phyloP scores from a whole-genome alignment of 2,113 vertebrate genomes.

The Pionites leucogaster region DNA sequence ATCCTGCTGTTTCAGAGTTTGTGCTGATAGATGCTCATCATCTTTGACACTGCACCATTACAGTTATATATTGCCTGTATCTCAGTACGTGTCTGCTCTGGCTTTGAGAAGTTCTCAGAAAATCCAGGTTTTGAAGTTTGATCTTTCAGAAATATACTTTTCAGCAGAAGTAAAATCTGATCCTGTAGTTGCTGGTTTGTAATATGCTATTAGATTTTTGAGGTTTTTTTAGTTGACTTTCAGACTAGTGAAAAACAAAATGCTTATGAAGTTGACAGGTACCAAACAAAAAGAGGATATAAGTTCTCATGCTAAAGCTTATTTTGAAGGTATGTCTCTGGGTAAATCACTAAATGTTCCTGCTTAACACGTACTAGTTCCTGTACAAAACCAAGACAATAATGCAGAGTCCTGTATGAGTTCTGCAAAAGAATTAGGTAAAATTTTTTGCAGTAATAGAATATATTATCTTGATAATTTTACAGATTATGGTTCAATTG shows the following conservation, averaged over 20 bases:
- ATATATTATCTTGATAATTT: background rate
- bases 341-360: background rate
- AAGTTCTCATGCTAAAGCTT: background rate
- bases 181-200: background rate
- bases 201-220: background rate
- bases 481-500: background rate
- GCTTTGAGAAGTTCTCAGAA: background rate
- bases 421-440: background rate
- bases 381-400: background rate
- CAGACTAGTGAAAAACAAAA: background rate
- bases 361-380: background rate
- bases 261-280: background rate
- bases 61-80: background rate
- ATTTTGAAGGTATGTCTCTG: background rate
- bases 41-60: slow-evolving; percentile 23
- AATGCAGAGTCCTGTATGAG: background rate
- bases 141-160: background rate
- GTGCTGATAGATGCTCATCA: slow-evolving; percentile 63
- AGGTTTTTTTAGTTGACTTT: background rate
- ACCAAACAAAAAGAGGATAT: background rate
- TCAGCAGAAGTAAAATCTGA: background rate
- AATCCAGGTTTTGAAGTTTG: background rate
- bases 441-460: background rate
- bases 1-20: slow-evolving; percentile 71
- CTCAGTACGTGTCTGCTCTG: background rate